Conservation (phyloP, 2,797 vertebrate genomes). For the Oceanodroma leucorhoa region DNA sequence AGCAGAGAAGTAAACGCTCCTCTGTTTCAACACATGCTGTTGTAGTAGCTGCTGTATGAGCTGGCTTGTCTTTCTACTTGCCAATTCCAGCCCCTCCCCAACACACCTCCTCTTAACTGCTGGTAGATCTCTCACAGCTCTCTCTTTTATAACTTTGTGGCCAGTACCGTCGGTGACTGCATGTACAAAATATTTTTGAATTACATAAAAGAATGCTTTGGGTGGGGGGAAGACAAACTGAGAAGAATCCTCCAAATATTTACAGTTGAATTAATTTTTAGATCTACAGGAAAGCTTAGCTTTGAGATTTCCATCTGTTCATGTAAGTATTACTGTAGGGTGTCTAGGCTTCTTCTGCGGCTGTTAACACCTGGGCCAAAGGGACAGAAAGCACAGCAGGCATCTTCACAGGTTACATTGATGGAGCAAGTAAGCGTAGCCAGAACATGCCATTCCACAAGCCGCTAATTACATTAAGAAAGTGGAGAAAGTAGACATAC, state of each 20-base stretch:
- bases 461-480: not conserved
- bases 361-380: not conserved
- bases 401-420: not conserved
- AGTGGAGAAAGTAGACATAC: not conserved
- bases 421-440: not conserved
- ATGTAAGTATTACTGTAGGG: not conserved
- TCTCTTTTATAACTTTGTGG: not conserved
- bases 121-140: not conserved
- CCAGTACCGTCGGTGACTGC: not conserved
- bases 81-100: not conserved
- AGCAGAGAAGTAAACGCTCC: not conserved
- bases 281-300: not conserved
- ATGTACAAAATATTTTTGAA: not conserved
- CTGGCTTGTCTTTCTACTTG: not conserved
- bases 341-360: not conserved
- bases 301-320: not conserved
- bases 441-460: not conserved
- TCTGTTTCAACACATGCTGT: fast-evolving
- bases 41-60: fast-evolving
- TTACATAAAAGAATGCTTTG: not conserved
- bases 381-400: not conserved
- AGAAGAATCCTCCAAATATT: not conserved
- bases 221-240: not conserved
- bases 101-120: not conserved
- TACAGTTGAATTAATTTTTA: not conserved